Evolutionary conservation across 1,140 invertebrate species (phyloP).

Genomic region (Neelides sp.): DNA sequence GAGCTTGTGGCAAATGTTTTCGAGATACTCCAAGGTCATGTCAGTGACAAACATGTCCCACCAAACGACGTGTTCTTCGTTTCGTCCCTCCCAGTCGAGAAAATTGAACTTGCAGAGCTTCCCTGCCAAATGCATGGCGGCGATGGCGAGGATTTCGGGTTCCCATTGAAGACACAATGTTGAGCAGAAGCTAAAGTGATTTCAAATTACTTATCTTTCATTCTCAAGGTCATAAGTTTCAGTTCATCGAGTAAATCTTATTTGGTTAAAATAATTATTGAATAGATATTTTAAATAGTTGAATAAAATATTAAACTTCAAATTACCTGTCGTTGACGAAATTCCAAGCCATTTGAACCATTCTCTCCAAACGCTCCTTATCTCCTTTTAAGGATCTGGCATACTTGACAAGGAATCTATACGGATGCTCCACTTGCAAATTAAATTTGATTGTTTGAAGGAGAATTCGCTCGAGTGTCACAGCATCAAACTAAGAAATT

Average conservation of each 20-base stretch:
- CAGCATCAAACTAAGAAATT: slow-evolving; percentile 77
- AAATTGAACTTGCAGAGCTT: slow-evolving; percentile 90
- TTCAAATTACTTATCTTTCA: no score
- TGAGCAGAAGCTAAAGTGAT: slow-evolving; percentile 68
- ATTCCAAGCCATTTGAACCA: slow-evolving; percentile 99
- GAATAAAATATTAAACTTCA: neutral
- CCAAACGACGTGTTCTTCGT: slow-evolving; percentile 71
- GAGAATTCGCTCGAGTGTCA: slow-evolving; percentile 89
- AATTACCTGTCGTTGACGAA: slow-evolving; percentile 91
- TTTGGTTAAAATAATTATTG: no score
- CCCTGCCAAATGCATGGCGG: slow-evolving; percentile 85
- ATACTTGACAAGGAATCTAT: slow-evolving; percentile 84
- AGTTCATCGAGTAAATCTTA: no score
- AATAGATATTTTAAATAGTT: neutral
- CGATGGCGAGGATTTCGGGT: slow-evolving; percentile 92
- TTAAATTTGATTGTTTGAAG: slow-evolving; percentile 98
- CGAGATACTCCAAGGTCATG: slow-evolving; percentile 63
- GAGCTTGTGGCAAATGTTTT: slow-evolving; percentile 92
- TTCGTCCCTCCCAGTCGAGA: slow-evolving; percentile 74
- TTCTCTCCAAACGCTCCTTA: slow-evolving; percentile 80
- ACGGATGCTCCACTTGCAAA: slow-evolving; percentile 93
- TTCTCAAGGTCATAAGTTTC: no score
- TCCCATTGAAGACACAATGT: slow-evolving; percentile 95
- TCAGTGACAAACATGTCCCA: slow-evolving; percentile 96
- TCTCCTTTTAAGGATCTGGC: slow-evolving; percentile 90